Evolutionary conservation across 2,888 invertebrate species (phyloP).

Genomic region (Chrysolina oricalcia): DNA sequence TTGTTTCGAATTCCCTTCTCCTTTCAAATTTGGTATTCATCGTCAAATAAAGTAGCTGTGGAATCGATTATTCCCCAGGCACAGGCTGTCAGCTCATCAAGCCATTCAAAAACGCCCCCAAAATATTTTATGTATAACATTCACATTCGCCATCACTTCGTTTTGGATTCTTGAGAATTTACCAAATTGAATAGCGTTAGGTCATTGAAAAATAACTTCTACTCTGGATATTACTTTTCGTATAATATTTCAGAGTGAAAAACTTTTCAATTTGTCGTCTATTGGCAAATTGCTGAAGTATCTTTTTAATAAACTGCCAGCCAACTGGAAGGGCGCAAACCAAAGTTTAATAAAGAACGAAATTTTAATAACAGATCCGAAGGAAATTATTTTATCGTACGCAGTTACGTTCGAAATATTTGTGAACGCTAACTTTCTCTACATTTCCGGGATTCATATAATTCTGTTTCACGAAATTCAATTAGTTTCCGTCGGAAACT

Average conservation of each 20-base stretch:
- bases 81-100: background rate
- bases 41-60: background rate
- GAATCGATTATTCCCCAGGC: background rate
- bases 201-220: conserved; percentile 17
- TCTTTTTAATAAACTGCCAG: conserved; percentile 49
- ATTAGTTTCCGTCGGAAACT: background rate
- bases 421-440: conserved; percentile 50
- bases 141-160: background rate
- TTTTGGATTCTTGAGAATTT: conserved; percentile 10
- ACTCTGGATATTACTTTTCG: conserved; percentile 26
- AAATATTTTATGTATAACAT: background rate
- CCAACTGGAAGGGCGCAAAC: conserved; percentile 21
- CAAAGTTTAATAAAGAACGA: conserved; percentile 59
- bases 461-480: background rate
- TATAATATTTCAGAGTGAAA: conserved; percentile 39
- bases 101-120: background rate
- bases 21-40: background rate
- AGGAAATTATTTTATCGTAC: conserved; percentile 56
- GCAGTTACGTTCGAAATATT: conserved; percentile 48
- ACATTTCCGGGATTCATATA: conserved; percentile 41
- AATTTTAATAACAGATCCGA: conserved; percentile 63
- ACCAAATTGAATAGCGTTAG: conserved; percentile 8
- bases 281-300: conserved; percentile 40
- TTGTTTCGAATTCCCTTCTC: background rate
- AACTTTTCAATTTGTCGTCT: conserved; percentile 45